These are phyloP conservation scores for Glaucomys volans DNA, from an alignment of 2,113 vertebrate species.

Conservation along the genomic window DNA sequence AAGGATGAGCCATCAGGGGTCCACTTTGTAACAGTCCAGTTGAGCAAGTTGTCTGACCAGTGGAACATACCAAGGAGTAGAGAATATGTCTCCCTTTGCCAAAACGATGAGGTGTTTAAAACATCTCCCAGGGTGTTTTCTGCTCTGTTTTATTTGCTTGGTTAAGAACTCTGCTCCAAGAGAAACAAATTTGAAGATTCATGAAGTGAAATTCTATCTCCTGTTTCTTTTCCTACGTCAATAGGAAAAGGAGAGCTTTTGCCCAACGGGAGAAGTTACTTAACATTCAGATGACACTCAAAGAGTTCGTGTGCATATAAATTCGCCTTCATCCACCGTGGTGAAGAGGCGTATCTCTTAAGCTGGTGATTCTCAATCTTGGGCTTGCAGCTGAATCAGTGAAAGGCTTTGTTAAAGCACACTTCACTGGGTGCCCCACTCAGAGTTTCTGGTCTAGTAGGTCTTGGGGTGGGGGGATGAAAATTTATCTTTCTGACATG, in stretches of 20 bases:
- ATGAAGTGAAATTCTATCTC: conserved; percentile 50
- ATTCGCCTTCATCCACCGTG: neutral
- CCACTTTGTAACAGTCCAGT: neutral
- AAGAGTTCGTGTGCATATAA: neutral
- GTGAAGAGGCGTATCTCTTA: neutral
- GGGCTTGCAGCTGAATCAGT: neutral
- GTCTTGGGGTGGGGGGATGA: neutral
- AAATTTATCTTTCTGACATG: neutral
- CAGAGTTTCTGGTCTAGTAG: neutral
- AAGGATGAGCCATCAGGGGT: neutral
- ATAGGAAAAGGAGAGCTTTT: neutral
- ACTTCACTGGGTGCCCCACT: neutral
- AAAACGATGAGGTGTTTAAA: conserved; percentile 45
- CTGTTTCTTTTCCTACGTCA: conserved; percentile 31
- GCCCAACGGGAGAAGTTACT: conserved; percentile 18
- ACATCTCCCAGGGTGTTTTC: conserved; percentile 47
- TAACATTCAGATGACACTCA: neutral
- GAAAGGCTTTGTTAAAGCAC: neutral
- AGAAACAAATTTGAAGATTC: conserved; percentile 59
- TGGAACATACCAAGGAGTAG: neutral
- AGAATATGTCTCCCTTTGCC: conserved; percentile 20
- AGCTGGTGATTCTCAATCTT: neutral
- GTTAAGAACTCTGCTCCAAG: conserved; percentile 50
- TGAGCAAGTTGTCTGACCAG: neutral
- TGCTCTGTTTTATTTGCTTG: conserved; percentile 37